phyloP scores from a whole-genome alignment of 2,113 vertebrate genomes.

The Synchiropus splendidus region DNA sequence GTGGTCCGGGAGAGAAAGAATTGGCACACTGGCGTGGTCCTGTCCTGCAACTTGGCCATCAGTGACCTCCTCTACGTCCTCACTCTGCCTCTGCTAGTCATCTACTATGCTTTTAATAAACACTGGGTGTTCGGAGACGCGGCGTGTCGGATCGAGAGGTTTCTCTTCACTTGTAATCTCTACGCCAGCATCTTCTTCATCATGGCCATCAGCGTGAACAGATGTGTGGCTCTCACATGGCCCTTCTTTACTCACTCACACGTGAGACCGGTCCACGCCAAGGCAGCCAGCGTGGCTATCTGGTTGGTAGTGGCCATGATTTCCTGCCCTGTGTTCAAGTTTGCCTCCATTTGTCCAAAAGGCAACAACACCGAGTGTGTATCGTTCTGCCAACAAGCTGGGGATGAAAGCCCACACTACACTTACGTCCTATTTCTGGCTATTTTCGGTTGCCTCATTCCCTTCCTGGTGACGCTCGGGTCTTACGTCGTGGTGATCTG shows the following conservation, averaged over 20 bases:
- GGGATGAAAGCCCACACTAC: not conserved
- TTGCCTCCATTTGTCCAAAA: constrained; percentile 32
- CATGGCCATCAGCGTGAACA: constrained; percentile 74
- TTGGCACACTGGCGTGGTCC: constrained; percentile 69
- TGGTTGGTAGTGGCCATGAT: constrained; percentile 60
- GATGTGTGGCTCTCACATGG: constrained; percentile 66
- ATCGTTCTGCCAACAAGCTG: not conserved
- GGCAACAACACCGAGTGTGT: not conserved
- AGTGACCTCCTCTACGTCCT: constrained; percentile 72
- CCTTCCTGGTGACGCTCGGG: constrained; percentile 64
- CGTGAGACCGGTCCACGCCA: constrained; percentile 55
- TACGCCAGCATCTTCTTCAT: constrained; percentile 72
- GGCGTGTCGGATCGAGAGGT: constrained; percentile 68
- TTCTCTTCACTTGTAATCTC: constrained; percentile 74
- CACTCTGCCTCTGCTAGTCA: constrained; percentile 64
- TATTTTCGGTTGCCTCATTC: constrained; percentile 62
- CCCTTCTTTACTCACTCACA: constrained; percentile 63
- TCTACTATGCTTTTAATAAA: constrained; percentile 58
- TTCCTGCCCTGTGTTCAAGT: constrained; percentile 60
- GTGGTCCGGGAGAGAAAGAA: constrained; percentile 37
- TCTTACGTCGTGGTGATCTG: constrained; percentile 60
- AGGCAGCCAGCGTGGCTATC: constrained; percentile 35
- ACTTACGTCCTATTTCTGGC: constrained; percentile 59
- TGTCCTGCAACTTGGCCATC: constrained; percentile 71
- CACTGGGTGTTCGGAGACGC: constrained; percentile 56